Evolutionary conservation across 2,888 invertebrate genomes (phyloP), one percentile per base, ranked within the genome.

Genomic region (Leuctra nigra): DNA sequence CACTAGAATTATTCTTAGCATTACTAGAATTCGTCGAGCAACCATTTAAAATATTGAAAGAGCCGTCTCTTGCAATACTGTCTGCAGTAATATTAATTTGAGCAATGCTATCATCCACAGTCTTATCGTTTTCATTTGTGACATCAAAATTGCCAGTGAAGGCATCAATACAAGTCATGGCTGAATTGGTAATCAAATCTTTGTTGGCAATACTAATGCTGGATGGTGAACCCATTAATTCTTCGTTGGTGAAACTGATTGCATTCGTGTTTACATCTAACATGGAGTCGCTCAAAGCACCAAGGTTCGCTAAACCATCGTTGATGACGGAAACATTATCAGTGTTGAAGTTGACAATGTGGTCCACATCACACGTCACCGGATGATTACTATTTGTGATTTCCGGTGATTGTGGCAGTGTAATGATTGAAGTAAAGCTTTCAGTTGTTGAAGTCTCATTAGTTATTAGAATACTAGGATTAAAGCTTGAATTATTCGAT

Each of bases 401-500:
- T n/a, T n/a, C n/a, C n/a, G n/a, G n/a, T n/a, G n/a, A n/a, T n/a
- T n/a, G n/a, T n/a, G n/a, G n/a, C n/a, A n/a, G n/a, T n/a, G n/a
- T n/a, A n/a, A n/a, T n/a, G 41, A 41, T 53, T 25, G 53, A 44
- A 11, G 53, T 53, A 1, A 46, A 44, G 7, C 35, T 11, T 11
- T 14, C 18, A 23, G 48, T 33, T 47, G n/a, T 14, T 29, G 29
- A 29, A 29, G 29, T 29, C 29, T 29, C 29, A 29, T 29, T 6
- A 29, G 29, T 29, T 29, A 29, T 11, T 11, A 11, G 29, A 7
- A 29, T 29, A 16, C 39, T 16, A 7, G 18, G 4, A 9, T 2
- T 4, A 39, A 6, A 18, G 16, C 18, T 13, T 16, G 16, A 20
- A 11, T 18, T 44, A 23, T 23, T 44, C 22, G 22, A 6, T 9